Base-by-base conservation (phyloP, 37 sponge, comb jelly and placozoan genomes). In the Hexactinellida sp. region DNA sequence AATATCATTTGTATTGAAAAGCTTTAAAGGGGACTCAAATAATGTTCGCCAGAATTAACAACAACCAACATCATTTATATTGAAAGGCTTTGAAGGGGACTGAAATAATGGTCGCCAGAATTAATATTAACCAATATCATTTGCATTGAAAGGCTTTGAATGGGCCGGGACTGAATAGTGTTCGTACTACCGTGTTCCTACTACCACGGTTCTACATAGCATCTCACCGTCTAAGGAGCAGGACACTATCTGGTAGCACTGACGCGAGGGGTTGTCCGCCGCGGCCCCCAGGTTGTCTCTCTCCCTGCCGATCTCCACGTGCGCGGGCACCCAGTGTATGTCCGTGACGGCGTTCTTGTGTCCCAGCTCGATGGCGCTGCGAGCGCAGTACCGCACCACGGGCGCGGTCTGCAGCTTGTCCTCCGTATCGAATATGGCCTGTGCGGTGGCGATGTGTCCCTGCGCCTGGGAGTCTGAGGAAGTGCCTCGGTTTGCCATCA, bases 251-350 rank as follows among this genome's bases (percentile, higher is more conserved):
- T 83, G 51, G 5, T 54, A 25, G 30, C 5, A 41, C 35, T 0
- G 54, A 7, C 3, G 85, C 0, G 38, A 36, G 25, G 25, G 85
- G n/a, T 5, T 34, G 37, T 47, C 36, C 24, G 55, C 1, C 0
- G 82, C 0, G 24, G 55, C n/a, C 1, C 88, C 38, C n/a, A 38
- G 41, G 30, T 39, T 87, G n/a, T 30, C 38, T 38, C 86, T 76
- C 86, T 85, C 52, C 32, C 86, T 47, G 30, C 82, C 87, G 0
- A 95, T 90, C 91, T 97, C 96, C 24, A 93, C 88, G 38, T 90
- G 92, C 32, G 88, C 87, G n/a, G 98, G 98, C 23, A 97, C 37
- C 98, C 98, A 97, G 38, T 90, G 92, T 1, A 97, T 54, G 82
- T 97, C 91, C 83, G 37, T 76, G 36, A 97, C 86, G 0, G 89